Percentiles rank a stretch among this genome's conserved stretches.
These are phyloP conservation scores for Ectropis crepuscularia DNA, from an alignment of 2,888 invertebrate genomes.

Conservation along the genomic window DNA sequence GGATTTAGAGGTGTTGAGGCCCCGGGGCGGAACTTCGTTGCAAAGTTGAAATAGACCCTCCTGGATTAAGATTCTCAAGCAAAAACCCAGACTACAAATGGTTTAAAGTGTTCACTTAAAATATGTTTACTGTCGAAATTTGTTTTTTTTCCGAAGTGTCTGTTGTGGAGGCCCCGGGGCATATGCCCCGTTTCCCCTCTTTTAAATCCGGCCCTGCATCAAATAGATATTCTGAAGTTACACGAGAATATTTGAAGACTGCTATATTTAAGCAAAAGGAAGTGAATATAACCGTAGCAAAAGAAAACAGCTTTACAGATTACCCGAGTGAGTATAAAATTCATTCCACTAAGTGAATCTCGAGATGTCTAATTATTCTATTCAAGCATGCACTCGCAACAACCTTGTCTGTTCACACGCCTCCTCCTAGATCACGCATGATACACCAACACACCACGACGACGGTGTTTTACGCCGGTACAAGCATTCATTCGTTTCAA, in stretches of 20 bases:
- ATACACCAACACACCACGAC: slow-evolving; percentile 34
- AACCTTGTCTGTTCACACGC: slow-evolving; percentile 74
- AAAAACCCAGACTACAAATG: too few species aligned
- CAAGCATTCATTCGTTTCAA: slow-evolving; percentile 14
- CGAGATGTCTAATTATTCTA: slow-evolving; percentile 74
- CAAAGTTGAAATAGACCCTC: too few species aligned
- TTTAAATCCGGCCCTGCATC: too few species aligned
- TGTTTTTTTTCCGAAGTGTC: too few species aligned
- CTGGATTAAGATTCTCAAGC: too few species aligned
- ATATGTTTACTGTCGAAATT: too few species aligned
- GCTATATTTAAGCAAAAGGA: background rate
- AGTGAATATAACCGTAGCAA: slow-evolving; percentile 3
- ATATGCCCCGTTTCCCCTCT: too few species aligned
- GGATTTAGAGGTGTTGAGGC: too few species aligned
- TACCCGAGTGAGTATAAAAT: slow-evolving; percentile 64
- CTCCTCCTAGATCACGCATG: slow-evolving; percentile 55
- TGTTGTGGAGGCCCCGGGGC: too few species aligned
- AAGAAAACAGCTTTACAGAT: slow-evolving; percentile 36
- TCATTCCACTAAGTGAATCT: slow-evolving; percentile 63
- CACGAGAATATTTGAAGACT: background rate
- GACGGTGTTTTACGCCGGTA: slow-evolving; percentile 32
- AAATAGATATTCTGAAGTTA: too few species aligned
- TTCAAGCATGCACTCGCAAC: slow-evolving; percentile 68
- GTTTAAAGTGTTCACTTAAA: too few species aligned
- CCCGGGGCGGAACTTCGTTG: too few species aligned